A percentile compares a stretch with the other conserved stretches of the same genome.
Evolutionary conservation across 2,888 invertebrate genomes (phyloP).

Genomic region (Shargacucullia verbasci): DNA sequence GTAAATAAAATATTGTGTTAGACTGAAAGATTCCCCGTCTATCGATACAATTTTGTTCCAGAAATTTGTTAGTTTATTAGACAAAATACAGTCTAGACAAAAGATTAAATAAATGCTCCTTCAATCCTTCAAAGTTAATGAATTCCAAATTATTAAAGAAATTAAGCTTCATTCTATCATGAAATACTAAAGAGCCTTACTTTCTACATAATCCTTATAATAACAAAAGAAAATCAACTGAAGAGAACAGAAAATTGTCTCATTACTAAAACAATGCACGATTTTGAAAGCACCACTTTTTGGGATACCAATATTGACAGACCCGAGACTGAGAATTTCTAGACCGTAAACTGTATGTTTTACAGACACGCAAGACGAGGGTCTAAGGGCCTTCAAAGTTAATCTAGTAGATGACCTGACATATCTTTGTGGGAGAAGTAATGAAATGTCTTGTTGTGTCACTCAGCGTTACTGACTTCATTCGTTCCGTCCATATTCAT

Average conservation of each 20-base stretch:
- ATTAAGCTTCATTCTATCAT: too few species aligned
- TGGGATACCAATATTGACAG: conserved; percentile 29
- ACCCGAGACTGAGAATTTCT: conserved; percentile 35
- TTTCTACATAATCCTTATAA: neutral
- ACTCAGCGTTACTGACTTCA: conserved; percentile 44
- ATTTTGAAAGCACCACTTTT: conserved; percentile 28
- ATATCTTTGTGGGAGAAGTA: conserved; percentile 46
- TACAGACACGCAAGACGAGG: conserved; percentile 49
- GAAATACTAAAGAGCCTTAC: neutral
- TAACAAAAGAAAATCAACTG: conserved; percentile 1
- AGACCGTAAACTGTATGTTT: conserved; percentile 38
- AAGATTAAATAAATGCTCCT: too few species aligned
- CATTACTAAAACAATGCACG: conserved; percentile 46
- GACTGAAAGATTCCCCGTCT: conserved; percentile 3
- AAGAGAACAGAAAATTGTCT: conserved; percentile 17
- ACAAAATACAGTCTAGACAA: too few species aligned
- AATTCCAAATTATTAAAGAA: too few species aligned
- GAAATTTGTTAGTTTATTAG: conserved; percentile 4
- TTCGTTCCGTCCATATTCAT: conserved; percentile 56
- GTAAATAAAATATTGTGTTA: conserved; percentile 45
- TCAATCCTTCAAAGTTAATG: too few species aligned
- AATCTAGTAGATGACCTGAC: conserved; percentile 56
- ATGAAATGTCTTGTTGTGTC: conserved; percentile 53
- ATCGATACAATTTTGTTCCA: conserved; percentile 32
- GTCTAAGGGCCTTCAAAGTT: conserved; percentile 54